phyloP scores from a whole-genome alignment of 2,888 invertebrate species.

The Amorpha juglandis region DNA sequence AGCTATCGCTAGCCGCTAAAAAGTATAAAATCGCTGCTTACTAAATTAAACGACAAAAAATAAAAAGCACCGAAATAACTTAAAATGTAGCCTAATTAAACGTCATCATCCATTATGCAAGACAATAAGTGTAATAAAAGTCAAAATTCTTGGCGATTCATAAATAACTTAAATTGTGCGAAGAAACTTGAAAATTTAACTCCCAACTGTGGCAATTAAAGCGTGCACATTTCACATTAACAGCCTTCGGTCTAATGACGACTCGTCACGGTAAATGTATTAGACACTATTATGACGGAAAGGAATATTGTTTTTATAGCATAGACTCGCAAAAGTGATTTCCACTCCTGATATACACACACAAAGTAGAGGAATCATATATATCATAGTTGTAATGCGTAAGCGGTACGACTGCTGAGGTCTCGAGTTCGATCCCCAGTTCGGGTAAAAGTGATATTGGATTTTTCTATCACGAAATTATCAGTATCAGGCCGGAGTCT shows the following conservation, averaged over 20 bases:
- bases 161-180: slow-evolving; percentile 11
- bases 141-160: slow-evolving; percentile 12
- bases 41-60: not conserved
- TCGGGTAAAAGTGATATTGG: too few species aligned
- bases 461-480: too few species aligned
- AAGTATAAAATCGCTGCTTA: too few species aligned
- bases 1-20: too few species aligned
- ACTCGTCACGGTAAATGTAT: not conserved
- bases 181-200: slow-evolving; percentile 10
- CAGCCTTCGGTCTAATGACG: not conserved
- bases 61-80: not conserved
- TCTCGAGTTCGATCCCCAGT: too few species aligned
- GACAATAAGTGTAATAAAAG: slow-evolving; percentile 14
- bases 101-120: not conserved
- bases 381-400: too few species aligned
- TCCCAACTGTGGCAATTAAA: slow-evolving; percentile 17
- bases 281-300: slow-evolving; percentile 2
- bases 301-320: too few species aligned
- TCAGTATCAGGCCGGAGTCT: too few species aligned
- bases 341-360: too few species aligned
- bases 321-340: too few species aligned
- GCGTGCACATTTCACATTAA: slow-evolving; percentile 23
- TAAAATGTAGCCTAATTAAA: slow-evolving; percentile 1
- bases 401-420: too few species aligned
- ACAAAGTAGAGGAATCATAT: too few species aligned